These are phyloP conservation scores for Tachuris rubrigastra DNA, from an alignment of 2,113 vertebrate species.

Conservation along the genomic window DNA sequence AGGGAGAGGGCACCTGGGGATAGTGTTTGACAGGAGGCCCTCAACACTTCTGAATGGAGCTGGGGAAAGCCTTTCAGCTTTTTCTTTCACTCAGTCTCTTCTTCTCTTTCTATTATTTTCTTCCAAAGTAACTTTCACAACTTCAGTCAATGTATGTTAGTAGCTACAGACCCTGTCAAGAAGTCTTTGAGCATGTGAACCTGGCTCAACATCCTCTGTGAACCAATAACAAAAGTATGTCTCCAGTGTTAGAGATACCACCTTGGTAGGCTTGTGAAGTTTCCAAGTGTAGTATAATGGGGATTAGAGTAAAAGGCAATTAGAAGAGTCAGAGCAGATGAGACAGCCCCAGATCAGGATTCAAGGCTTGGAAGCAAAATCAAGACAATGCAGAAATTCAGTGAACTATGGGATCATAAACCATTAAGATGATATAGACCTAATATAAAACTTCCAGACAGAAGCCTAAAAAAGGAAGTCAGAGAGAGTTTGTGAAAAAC, in stretches of 20 bases:
- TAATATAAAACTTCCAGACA: background rate
- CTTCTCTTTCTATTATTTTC: background rate
- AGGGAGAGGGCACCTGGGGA: background rate
- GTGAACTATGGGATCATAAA: slow-evolving; percentile 32
- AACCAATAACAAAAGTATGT: background rate
- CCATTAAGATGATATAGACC: background rate
- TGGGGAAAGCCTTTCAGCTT: background rate
- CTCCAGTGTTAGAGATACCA: background rate
- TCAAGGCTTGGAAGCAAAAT: slow-evolving; percentile 17
- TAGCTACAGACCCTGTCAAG: background rate
- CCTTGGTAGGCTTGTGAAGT: background rate
- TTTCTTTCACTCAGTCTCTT: background rate
- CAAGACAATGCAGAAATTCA: slow-evolving; percentile 25
- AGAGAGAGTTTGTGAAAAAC: slow-evolving; percentile 8
- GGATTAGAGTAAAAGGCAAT: background rate
- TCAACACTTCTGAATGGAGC: background rate
- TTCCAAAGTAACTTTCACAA: background rate
- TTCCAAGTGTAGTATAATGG: background rate
- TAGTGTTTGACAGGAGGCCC: background rate
- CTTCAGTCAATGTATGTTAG: background rate
- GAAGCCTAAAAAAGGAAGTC: slow-evolving; percentile 2
- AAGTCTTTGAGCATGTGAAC: background rate
- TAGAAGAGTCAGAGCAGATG: background rate
- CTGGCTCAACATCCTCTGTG: background rate
- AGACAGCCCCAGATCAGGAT: background rate